Conservation (phyloP, 2,888 invertebrate species). For the Marronus borbonicus region DNA sequence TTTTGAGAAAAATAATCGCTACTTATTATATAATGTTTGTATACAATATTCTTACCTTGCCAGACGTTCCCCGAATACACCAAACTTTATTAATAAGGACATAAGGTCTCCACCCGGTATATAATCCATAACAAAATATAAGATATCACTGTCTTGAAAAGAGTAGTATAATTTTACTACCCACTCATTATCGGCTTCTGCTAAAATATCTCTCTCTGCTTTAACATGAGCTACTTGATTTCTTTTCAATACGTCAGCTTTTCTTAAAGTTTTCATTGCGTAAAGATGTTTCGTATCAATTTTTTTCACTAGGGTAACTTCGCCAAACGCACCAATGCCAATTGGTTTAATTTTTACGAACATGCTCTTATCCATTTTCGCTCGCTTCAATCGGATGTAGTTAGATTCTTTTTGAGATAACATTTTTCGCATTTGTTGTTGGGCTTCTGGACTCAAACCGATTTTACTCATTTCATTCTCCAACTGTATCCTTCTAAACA, state of each 20-base stretch:
- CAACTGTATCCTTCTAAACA: slow-evolving; percentile 90
- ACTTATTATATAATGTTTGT: slow-evolving; percentile 22
- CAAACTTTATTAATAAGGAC: slow-evolving; percentile 96
- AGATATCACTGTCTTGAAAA: slow-evolving; percentile 97
- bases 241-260: slow-evolving; percentile 95
- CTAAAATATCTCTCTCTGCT: slow-evolving; percentile 98
- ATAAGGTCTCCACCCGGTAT: slow-evolving; percentile 99
- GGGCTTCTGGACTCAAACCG: slow-evolving; percentile 87
- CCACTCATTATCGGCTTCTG: slow-evolving; percentile 99
- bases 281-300: slow-evolving; percentile 96
- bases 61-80: slow-evolving; percentile 93
- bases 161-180: slow-evolving; percentile 99
- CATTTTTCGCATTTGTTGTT: slow-evolving; percentile 96
- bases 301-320: slow-evolving; percentile 96
- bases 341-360: slow-evolving; percentile 96
- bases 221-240: slow-evolving; percentile 99
- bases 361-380: slow-evolving; percentile 99
- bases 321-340: slow-evolving; percentile 97
- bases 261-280: slow-evolving; percentile 98
- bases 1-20: too few species aligned
- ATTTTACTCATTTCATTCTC: slow-evolving; percentile 98
- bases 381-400: slow-evolving; percentile 95
- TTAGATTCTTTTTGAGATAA: slow-evolving; percentile 98
- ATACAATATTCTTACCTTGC: slow-evolving; percentile 72
- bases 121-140: slow-evolving; percentile 99